Base-by-base conservation (phyloP, 2,797 vertebrate species). In the Orestias chungarensis region DNA sequence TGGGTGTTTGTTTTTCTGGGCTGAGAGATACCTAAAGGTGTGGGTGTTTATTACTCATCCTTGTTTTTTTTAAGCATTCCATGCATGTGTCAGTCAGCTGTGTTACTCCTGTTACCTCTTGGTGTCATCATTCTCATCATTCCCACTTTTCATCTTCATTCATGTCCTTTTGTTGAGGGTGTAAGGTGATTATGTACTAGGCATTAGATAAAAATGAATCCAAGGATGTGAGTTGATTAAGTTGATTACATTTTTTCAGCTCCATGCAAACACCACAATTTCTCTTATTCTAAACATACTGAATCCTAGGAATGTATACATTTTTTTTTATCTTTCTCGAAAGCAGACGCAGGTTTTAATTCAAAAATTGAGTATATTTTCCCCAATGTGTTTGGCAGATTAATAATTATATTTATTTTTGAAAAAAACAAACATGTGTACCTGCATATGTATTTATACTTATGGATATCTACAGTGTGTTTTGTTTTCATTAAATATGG, bases 11-110 rank as follows among this genome's bases (percentile, higher is more conserved):
- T 38, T 64, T 46, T 71, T 73, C 38, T 52, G 50, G 35, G 55
- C 27, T 81, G 66, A 62, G 66, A 76, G 25, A 25, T 50, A 62
- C 64, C 78, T 73, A 50, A 83, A 76, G 46, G 54, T 86, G 91
- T 85, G 79, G 81, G 88, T 73, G 85, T 82, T 70, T 54, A 83
- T 81, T 87, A 78, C 73, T 90, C 78, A 86, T 64, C 54, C 43
- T 71, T 5, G 29, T 50, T 67, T 67, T 59, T 35, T 62, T 23
- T 25, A 64, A 18, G 40, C 65, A 66, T 61, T 52, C 42, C 12
- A 40, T 80, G 61, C n/a, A n/a, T 68, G 15, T 66, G 5, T 46
- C 8, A 47, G 20, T 71, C 46, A 54, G 43, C 33, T 52, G 14
- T 43, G 6, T 29, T 15, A 35, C 0, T 15, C 6, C 5, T 59